Evolutionary conservation across 2,113 vertebrate species (phyloP), one percentile per base, ranked within the genome.

Genomic region (Pygoscelis adeliae): DNA sequence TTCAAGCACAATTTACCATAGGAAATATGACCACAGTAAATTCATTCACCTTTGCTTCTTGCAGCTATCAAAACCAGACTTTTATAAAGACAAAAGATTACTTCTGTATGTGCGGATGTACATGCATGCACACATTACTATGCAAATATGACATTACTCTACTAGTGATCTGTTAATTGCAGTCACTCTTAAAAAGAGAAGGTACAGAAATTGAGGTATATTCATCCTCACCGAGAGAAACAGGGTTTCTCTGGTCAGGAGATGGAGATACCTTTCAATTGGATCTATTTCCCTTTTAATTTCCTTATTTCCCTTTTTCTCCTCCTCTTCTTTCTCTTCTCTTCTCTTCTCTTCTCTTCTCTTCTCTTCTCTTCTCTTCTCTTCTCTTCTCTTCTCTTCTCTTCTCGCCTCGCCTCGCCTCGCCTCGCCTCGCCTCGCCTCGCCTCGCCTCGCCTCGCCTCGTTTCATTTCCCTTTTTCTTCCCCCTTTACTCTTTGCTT

Each of bases 371-470:
- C 8, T 3, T 53, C 38, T 66, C 12, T 4, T 67, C 29, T 46
- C 11, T 1, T 66, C 23, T 44, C 30, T 34, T 83, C 15, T 76
- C 27, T 11, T 25, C 18, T 22, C 8, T 49, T 22, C 8, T 23
- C 34, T n/a, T 14, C 34, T n/a, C n/a, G n/a, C n/a, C n/a, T n/a
- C n/a, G n/a, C n/a, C n/a, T n/a, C n/a, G n/a, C n/a, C n/a, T n/a
- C n/a, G n/a, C n/a, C n/a, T n/a, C n/a, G n/a, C n/a, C n/a, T n/a
- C n/a, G n/a, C n/a, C n/a, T n/a, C n/a, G n/a, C n/a, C n/a, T n/a
- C n/a, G n/a, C n/a, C n/a, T 42, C 7, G 1, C 46, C 26, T 56
- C 10, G 1, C 70, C 30, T 47, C 12, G 0, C 47, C 26, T 40
- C n/a, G 26, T 63, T 10, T n/a, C 6, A 21, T 52, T 47, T 61